Conservation (phyloP, 1,140 invertebrate genomes). For the Trypoxylus dichotomus region DNA sequence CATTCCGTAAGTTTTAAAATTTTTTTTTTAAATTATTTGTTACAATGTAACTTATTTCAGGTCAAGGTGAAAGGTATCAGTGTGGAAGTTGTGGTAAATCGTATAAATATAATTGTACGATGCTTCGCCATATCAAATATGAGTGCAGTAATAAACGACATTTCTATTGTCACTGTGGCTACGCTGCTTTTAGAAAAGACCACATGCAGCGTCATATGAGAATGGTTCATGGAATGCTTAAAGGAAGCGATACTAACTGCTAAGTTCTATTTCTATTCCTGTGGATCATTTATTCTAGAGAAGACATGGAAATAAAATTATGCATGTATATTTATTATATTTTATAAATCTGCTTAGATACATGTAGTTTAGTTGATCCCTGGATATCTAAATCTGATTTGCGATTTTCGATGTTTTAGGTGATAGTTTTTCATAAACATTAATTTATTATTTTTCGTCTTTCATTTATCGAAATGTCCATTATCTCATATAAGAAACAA, state of each 20-base stretch:
- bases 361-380: background rate
- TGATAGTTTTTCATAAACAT: too few species aligned
- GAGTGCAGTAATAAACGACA: conserved; percentile 58
- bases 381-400: too few species aligned
- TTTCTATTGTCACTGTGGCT: conserved; percentile 50
- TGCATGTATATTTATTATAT: too few species aligned
- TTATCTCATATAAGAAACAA: too few species aligned
- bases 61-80: conserved; percentile 19
- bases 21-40: background rate
- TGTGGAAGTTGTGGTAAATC: conserved; percentile 39
- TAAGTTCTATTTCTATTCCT: too few species aligned
- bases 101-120: conserved; percentile 42
- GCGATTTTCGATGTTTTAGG: too few species aligned
- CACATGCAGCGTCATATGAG: conserved; percentile 38
- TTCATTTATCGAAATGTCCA: too few species aligned
- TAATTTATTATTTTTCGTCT: too few species aligned
- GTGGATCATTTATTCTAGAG: too few species aligned
- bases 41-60: conserved; percentile 17
- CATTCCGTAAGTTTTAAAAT: too few species aligned
- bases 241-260: background rate
- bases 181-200: conserved; percentile 32
- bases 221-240: background rate
- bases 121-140: conserved; percentile 53
- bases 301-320: too few species aligned
- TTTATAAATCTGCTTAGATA: background rate